phyloP scores from a whole-genome alignment of 2,113 vertebrate genomes.

The Gobius niger region DNA sequence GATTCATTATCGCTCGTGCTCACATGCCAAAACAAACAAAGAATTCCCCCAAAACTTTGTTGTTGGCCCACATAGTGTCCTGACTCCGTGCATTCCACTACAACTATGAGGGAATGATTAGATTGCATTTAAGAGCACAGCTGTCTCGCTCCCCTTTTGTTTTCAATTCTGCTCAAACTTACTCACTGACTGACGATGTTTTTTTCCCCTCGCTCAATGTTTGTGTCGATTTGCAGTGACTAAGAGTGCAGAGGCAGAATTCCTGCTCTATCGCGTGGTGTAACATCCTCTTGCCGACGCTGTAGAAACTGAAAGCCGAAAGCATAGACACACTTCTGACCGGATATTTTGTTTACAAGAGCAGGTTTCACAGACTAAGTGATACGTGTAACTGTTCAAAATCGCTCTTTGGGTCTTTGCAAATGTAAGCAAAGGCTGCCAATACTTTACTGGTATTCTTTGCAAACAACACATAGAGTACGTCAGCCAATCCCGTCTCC shows the following conservation, averaged over 20 bases:
- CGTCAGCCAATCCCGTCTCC: no score
- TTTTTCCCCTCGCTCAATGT: constrained; percentile 2
- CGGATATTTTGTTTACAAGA: constrained; percentile 6
- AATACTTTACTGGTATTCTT: no score
- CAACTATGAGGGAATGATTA: constrained; percentile 39
- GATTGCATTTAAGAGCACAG: constrained; percentile 33
- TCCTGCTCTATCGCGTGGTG: constrained; percentile 32
- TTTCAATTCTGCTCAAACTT: constrained; percentile 26
- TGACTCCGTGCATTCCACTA: constrained; percentile 15
- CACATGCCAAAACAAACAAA: constrained; percentile 45
- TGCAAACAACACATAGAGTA: background rate
- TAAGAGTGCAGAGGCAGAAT: constrained; percentile 37
- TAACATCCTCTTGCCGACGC: constrained; percentile 28
- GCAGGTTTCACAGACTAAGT: constrained; percentile 14
- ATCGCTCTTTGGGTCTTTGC: background rate
- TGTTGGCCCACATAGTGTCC: constrained; percentile 29
- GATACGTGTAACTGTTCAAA: constrained; percentile 8
- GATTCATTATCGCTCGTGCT: constrained; percentile 45
- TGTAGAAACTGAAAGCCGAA: constrained; percentile 18
- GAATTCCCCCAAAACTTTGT: constrained; percentile 26
- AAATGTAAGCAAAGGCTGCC: no score
- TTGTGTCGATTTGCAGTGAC: constrained; percentile 38
- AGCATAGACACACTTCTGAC: constrained; percentile 14
- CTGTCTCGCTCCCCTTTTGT: constrained; percentile 31
- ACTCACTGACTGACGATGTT: constrained; percentile 21